Evolutionary conservation across 92 coral and sea anemone genomes (phyloP), one percentile per base, ranked within the genome.

Genomic region (Heliopora coerulea): DNA sequence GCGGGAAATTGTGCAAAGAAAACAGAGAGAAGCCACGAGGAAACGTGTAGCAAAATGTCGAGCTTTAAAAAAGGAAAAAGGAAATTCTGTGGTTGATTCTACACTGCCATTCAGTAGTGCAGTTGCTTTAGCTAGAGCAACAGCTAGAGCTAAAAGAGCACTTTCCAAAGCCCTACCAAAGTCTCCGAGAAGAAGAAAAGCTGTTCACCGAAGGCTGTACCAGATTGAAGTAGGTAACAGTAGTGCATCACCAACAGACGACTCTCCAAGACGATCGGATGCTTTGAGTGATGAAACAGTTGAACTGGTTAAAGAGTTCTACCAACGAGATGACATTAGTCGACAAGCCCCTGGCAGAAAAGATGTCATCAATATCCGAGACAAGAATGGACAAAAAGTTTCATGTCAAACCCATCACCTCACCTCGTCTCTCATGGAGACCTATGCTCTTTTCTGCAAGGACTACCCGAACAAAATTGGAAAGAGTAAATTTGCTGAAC

Each of bases 81-180:
- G 40, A 18, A 65, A 65, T 23, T 3, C 42, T 37, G 11, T 11
- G 17, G 4, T 5, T 5, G 17, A 50, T 17, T 6, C 20, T 17
- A 17, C 58, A 50, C 58, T 6, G 5, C 42, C 42, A 37, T 50
- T 50, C 8, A 50, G 6, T 3, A 50, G 73, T 65, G 73, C 73
- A 40, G 6, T 40, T 3, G 73, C 73, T 65, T 65, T 65, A 2
- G 56, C 56, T 40, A 65, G 73, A 41, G 73, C 73, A 40, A 42
- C 56, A 65, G 27, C 73, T 18, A 65, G 73, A 65, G 73, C 56
- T 65, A 40, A 2, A 65, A 65, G 54, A 65, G 73, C 73, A 65
- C 56, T 65, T 15, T 1, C 5, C 3, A 23, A 50, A 3, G 58
- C 58, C 3, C 26, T 50, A 3, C 58, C 58, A 50, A 50, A 50